Conservation (phyloP, 2,888 invertebrate species). For the Acronicta leporina region DNA sequence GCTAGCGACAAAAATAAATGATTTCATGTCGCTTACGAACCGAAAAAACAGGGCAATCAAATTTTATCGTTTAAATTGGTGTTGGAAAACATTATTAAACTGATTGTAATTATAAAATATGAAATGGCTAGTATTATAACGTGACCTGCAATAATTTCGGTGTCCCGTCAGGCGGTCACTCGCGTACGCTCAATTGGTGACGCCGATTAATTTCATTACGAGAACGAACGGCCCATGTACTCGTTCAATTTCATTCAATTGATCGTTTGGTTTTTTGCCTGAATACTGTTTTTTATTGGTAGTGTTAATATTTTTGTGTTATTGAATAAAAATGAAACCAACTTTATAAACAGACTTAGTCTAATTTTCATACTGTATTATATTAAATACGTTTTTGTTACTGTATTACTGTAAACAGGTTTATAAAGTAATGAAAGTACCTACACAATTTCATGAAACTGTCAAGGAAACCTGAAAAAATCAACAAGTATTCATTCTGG, state of each 20-base stretch:
- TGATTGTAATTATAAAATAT: slow-evolving; percentile 49
- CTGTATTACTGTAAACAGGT: no score
- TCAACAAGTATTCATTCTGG: slow-evolving; percentile 52
- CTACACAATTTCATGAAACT: slow-evolving; percentile 8
- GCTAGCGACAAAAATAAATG: slow-evolving; percentile 14
- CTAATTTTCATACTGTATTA: no score
- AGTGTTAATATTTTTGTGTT: slow-evolving; percentile 13
- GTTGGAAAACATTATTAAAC: slow-evolving; percentile 40
- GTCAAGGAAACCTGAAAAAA: slow-evolving; percentile 26
- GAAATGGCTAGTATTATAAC: slow-evolving; percentile 40
- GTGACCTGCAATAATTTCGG: slow-evolving; percentile 34
- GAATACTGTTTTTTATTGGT: slow-evolving; percentile 26
- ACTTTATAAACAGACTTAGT: background rate
- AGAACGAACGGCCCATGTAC: slow-evolving; percentile 45
- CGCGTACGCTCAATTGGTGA: slow-evolving; percentile 52
- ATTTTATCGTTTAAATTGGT: slow-evolving; percentile 40
- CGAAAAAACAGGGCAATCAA: slow-evolving; percentile 38
- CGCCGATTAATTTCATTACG: slow-evolving; percentile 58
- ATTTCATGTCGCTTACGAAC: slow-evolving; percentile 23
- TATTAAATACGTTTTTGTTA: no score
- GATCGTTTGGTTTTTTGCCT: slow-evolving; percentile 44
- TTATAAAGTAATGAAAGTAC: background rate
- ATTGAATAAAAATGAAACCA: background rate
- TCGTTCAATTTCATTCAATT: slow-evolving; percentile 56
- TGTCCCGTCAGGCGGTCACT: slow-evolving; percentile 36